Evolutionary conservation across 2,113 vertebrate genomes (phyloP).

Genomic region (Muntiacus reevesi): DNA sequence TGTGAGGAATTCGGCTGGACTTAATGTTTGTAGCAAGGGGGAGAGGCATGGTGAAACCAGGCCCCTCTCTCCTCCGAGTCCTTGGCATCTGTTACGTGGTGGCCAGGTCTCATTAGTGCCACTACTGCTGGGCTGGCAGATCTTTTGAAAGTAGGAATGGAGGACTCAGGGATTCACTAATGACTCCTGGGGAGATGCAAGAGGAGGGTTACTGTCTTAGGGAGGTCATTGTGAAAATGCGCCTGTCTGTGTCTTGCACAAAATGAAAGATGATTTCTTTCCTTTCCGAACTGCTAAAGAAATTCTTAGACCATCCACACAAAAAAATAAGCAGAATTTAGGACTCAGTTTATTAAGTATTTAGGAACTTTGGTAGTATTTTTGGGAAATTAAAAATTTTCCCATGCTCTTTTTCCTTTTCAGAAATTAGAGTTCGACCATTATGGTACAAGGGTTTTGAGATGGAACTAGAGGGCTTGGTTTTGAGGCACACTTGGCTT

Average conservation of each 20-base stretch:
- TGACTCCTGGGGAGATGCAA: background rate
- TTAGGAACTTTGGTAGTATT: background rate
- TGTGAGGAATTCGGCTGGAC: background rate
- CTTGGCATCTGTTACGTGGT: fast-evolving
- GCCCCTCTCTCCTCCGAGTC: background rate
- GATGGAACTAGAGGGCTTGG: background rate
- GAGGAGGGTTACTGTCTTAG: background rate
- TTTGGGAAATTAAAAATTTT: background rate
- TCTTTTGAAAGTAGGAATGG: background rate
- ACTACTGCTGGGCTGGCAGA: background rate
- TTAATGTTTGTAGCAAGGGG: background rate
- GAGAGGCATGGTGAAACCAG: background rate
- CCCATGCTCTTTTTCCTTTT: background rate
- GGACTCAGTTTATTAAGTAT: background rate
- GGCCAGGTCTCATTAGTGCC: background rate
- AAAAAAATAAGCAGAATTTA: background rate
- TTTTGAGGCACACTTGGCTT: background rate
- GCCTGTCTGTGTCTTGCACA: background rate
- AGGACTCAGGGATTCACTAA: background rate
- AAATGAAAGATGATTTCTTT: background rate
- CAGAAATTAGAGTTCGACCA: background rate
- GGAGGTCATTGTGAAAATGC: background rate
- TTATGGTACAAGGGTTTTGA: background rate
- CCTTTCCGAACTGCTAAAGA: background rate
- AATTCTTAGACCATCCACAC: background rate